phyloP scores from a whole-genome alignment of 2,797 vertebrate genomes.

The Semotilus atromaculatus region DNA sequence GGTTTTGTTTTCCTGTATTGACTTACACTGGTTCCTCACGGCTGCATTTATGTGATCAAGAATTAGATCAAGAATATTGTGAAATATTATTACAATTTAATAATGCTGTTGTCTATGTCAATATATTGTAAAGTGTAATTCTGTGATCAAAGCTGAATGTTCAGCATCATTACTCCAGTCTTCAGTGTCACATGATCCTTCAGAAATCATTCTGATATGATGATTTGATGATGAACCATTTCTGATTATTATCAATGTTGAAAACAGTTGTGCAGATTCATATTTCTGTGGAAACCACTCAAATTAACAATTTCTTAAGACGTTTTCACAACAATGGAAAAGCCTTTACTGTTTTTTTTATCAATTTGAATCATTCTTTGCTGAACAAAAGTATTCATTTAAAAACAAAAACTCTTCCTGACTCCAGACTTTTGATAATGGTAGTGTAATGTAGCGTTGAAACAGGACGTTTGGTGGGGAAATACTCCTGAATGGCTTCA shows the following conservation, averaged over 20 bases:
- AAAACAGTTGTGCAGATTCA: neutral
- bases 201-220: too few species aligned
- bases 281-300: neutral
- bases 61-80: neutral
- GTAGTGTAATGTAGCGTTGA: neutral
- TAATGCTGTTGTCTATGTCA: too few species aligned
- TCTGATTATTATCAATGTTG: neutral
- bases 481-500: neutral
- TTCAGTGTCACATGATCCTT: too few species aligned
- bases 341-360: too few species aligned
- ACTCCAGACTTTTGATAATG: too few species aligned
- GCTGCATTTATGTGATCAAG: neutral
- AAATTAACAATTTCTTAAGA: too few species aligned
- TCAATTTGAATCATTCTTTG: too few species aligned
- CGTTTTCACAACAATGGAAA: neutral
- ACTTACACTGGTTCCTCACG: neutral
- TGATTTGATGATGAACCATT: neutral
- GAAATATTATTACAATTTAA: neutral
- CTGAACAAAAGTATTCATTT: too few species aligned
- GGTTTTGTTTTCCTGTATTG: neutral
- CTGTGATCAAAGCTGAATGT: too few species aligned
- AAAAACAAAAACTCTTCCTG: too few species aligned
- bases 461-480: neutral
- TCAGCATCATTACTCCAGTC: too few species aligned
- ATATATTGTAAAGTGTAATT: too few species aligned